These are phyloP conservation scores for Lysandra coridon DNA, from an alignment of 2,888 invertebrate genomes.

Conservation along the genomic window DNA sequence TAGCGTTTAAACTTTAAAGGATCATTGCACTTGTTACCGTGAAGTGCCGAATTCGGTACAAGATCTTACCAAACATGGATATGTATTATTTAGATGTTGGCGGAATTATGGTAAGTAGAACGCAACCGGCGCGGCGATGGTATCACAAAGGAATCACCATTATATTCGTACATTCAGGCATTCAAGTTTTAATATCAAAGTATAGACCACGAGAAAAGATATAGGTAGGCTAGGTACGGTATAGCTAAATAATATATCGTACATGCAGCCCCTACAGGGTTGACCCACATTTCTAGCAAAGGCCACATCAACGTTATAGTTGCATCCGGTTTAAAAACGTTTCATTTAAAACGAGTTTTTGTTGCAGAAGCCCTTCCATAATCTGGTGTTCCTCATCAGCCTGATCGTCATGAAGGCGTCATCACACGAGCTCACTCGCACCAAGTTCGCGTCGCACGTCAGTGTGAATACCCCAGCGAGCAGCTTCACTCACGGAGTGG, in stretches of 20 bases:
- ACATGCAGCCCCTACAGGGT: too few species aligned
- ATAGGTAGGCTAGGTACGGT: too few species aligned
- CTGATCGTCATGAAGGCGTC: not conserved
- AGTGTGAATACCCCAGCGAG: conserved; percentile 68
- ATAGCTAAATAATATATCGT: too few species aligned
- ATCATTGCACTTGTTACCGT: conserved; percentile 14
- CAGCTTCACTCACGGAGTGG: conserved; percentile 73
- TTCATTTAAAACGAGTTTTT: too few species aligned
- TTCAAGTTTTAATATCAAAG: not conserved
- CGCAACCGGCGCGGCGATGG: conserved; percentile 21
- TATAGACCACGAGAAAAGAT: too few species aligned
- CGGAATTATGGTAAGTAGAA: conserved; percentile 39
- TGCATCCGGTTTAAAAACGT: too few species aligned
- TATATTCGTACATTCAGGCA: not conserved
- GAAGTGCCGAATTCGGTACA: conserved; percentile 4
- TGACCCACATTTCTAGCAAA: too few species aligned
- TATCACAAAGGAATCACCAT: conserved; percentile 29
- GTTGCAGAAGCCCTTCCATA: conserved; percentile 4
- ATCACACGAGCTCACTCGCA: conserved; percentile 45
- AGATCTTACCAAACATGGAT: conserved; percentile 18
- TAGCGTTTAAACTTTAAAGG: not conserved
- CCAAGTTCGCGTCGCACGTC: conserved; percentile 71
- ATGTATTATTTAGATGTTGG: conserved; percentile 4
- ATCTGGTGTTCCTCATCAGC: conserved; percentile 3
- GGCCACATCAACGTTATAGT: too few species aligned